phyloP scores from a whole-genome alignment of 2,888 invertebrate species.

The Spodoptera picta region DNA sequence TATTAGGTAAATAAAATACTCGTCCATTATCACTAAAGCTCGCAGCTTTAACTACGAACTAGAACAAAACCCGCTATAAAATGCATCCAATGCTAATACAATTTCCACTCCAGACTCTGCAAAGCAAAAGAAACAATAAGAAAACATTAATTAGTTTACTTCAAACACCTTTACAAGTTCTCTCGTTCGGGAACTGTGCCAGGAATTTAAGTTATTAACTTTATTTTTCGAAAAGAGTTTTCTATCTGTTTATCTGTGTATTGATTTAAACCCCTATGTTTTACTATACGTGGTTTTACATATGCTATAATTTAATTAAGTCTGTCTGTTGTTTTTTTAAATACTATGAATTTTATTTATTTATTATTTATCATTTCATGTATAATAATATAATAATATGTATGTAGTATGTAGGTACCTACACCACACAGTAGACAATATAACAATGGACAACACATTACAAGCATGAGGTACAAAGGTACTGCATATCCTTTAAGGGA shows the following conservation, averaged over 20 bases:
- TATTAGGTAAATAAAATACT: too few species aligned
- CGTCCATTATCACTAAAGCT: not conserved
- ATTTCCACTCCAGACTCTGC: constrained; percentile 12
- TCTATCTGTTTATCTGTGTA: constrained; percentile 8
- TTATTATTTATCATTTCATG: too few species aligned
- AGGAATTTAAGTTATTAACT: constrained; percentile 23
- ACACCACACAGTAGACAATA: too few species aligned
- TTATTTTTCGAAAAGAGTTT: constrained; percentile 1
- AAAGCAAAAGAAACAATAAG: constrained; percentile 34
- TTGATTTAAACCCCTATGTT: constrained; percentile 2
- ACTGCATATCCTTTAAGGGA: too few species aligned
- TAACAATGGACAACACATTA: too few species aligned
- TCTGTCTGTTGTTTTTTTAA: constrained; percentile 7
- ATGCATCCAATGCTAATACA: constrained; percentile 16
- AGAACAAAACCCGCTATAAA: constrained; percentile 6
- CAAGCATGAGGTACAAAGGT: too few species aligned
- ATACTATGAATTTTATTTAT: not conserved
- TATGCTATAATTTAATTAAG: constrained; percentile 36
- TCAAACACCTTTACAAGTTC: constrained; percentile 23
- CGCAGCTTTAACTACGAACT: not conserved
- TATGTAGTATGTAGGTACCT: too few species aligned
- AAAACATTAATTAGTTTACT: constrained; percentile 39
- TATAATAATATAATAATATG: too few species aligned
- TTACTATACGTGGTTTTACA: constrained; percentile 30
- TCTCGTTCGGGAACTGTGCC: constrained; percentile 18